phyloP scores from a whole-genome alignment of 2,113 vertebrate genomes.

The Lamprotornis superbus region DNA sequence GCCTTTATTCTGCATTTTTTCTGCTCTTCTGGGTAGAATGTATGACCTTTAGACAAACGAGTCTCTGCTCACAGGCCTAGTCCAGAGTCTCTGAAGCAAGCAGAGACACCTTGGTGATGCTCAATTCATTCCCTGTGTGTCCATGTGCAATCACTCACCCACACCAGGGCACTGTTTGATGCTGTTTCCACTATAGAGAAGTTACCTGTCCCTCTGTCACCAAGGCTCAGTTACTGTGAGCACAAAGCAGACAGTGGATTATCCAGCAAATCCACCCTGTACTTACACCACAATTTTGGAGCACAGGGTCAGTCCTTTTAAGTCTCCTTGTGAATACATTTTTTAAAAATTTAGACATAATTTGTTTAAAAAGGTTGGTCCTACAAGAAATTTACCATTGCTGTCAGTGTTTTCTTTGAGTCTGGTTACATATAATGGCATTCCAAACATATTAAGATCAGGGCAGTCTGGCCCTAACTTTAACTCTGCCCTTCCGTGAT shows the following conservation, averaged over 20 bases:
- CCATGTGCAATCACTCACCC: no score
- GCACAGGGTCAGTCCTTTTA: background rate
- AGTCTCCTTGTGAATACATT: background rate
- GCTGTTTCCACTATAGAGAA: background rate
- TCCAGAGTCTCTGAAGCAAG: background rate
- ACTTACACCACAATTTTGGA: background rate
- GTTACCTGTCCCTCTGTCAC: background rate
- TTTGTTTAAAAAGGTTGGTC: background rate
- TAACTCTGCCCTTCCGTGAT: slow-evolving; percentile 9
- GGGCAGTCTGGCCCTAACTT: slow-evolving; percentile 2
- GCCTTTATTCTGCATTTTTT: background rate
- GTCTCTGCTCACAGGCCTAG: background rate
- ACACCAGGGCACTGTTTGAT: background rate
- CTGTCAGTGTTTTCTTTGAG: slow-evolving; percentile 39
- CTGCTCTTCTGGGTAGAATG: background rate
- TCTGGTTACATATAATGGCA: slow-evolving; percentile 21
- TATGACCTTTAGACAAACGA: background rate
- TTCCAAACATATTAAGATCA: slow-evolving; percentile 29
- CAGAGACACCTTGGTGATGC: background rate
- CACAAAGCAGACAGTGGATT: background rate
- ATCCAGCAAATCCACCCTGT: background rate
- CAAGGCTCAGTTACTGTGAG: background rate
- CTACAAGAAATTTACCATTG: background rate
- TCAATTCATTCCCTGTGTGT: rapidly evolving
- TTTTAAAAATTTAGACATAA: background rate